phyloP scores from a whole-genome alignment of 1,140 invertebrate species.

The Pseudobourletiella spinata region DNA sequence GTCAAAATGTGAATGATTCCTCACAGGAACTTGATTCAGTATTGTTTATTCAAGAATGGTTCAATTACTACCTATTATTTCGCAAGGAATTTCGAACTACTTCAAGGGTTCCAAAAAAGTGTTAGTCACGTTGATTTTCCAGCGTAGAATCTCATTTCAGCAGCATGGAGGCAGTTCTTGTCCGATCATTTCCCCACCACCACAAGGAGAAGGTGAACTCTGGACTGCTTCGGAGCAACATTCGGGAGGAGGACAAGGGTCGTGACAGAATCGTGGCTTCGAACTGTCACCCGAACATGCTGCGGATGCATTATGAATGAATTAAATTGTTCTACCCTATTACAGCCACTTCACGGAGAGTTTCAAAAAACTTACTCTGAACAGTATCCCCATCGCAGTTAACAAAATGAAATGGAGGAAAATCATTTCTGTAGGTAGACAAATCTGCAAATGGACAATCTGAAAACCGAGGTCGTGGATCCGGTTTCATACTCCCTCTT shows the following conservation, averaged over 20 bases:
- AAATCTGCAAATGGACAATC: conserved; percentile 6
- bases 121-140: no score
- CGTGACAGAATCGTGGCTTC: neutral
- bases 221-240: neutral
- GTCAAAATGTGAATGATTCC: no score
- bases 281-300: neutral
- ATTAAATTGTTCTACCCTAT: neutral
- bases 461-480: neutral
- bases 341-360: neutral
- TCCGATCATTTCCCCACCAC: no score
- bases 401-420: conserved; percentile 7
- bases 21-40: no score
- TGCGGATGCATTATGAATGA: neutral
- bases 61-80: no score
- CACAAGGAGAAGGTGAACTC: no score
- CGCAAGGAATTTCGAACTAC: no score
- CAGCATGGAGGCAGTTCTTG: no score
- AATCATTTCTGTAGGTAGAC: conserved; percentile 6
- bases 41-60: no score
- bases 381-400: conserved; percentile 1
- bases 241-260: neutral
- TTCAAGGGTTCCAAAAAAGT: no score
- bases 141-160: no score
- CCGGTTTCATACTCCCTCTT: neutral
- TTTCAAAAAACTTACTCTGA: neutral